Evolutionary conservation across 2,888 invertebrate genomes (phyloP).

Genomic region (Tromatobia lineatoria): DNA sequence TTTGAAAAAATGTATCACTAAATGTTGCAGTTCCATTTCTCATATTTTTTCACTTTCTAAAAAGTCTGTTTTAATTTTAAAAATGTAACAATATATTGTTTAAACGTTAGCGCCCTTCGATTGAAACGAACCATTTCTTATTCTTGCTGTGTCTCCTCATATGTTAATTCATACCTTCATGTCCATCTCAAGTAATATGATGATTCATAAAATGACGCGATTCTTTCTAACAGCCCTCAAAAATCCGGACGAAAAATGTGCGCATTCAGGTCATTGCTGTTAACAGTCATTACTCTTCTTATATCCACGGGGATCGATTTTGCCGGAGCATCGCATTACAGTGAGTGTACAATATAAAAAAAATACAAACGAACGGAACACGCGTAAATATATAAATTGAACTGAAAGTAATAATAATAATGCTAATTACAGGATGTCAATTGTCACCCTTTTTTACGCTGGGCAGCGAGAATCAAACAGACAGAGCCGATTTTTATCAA

Average conservation of each 20-base stretch:
- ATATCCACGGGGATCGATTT: not conserved
- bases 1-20: not conserved
- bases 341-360: not conserved
- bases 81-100: too few relatives aligned
- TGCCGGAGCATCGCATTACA: not conserved
- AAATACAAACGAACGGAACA: not conserved
- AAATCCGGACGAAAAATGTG: not conserved
- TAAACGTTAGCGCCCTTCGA: too few relatives aligned
- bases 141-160: not conserved
- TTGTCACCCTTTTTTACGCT: not conserved
- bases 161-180: not conserved
- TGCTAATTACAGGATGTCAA: not conserved
- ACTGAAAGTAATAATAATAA: not conserved
- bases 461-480: not conserved
- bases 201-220: not conserved
- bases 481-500: not conserved
- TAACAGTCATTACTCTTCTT: not conserved
- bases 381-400: not conserved
- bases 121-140: too few relatives aligned
- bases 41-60: too few relatives aligned
- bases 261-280: not conserved
- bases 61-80: too few relatives aligned
- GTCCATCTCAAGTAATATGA: not conserved
- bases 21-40: not conserved
- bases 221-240: not conserved